Conservation (phyloP, 1,140 invertebrate genomes). For the Sinella curviseta region DNA sequence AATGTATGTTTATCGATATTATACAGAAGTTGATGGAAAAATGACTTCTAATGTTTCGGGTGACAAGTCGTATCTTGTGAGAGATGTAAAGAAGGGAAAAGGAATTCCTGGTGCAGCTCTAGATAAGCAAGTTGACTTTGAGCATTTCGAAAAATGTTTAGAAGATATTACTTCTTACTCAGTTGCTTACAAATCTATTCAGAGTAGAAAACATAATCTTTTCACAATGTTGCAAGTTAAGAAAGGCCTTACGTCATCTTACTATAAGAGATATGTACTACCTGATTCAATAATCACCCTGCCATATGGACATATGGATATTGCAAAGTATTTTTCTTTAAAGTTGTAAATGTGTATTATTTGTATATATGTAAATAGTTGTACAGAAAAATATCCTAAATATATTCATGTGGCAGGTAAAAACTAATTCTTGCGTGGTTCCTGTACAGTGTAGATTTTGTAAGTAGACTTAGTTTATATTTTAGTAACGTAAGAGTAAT, state of each 20-base stretch:
- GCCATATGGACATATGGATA: too few relatives aligned
- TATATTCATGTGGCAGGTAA: background rate
- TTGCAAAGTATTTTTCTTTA: too few relatives aligned
- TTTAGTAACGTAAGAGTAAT: background rate
- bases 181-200: background rate
- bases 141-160: background rate
- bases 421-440: background rate
- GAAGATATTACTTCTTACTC: background rate
- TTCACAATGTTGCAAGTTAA: background rate
- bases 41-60: background rate
- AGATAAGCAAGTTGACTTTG: background rate
- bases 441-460: background rate
- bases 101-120: background rate
- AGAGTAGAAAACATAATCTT: background rate
- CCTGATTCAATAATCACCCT: background rate
- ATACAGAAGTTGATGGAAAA: background rate
- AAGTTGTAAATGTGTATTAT: background rate
- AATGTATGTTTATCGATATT: background rate
- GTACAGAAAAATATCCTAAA: too few relatives aligned
- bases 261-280: background rate
- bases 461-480: background rate
- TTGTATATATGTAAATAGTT: too few relatives aligned
- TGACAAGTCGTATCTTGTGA: too few relatives aligned
- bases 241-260: background rate
- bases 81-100: too few relatives aligned